Evolutionary conservation across 1,140 invertebrate genomes (phyloP).

Genomic region (Drosophila leontia): DNA sequence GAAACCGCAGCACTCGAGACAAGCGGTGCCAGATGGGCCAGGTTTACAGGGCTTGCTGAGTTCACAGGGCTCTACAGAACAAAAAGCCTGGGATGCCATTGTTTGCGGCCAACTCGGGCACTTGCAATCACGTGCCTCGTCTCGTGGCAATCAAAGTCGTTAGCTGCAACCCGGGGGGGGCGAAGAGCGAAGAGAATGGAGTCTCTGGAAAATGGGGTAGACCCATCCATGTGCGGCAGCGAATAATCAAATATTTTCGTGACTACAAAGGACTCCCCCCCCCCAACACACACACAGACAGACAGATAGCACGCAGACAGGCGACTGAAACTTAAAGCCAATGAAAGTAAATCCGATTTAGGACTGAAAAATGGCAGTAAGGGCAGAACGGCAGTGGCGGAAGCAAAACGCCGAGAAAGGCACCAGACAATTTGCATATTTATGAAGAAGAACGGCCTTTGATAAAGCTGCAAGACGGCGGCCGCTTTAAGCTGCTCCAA

Average conservation of each 20-base stretch:
- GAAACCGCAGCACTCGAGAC: slow-evolving; percentile 30
- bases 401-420: slow-evolving; percentile 16
- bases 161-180: slow-evolving; percentile 52
- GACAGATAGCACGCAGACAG: slow-evolving; percentile 13
- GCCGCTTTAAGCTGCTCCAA: slow-evolving; percentile 77
- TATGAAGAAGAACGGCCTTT: slow-evolving; percentile 79
- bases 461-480: slow-evolving; percentile 59
- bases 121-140: slow-evolving; percentile 67
- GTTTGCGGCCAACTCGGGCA: slow-evolving; percentile 55
- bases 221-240: slow-evolving; percentile 18
- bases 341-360: slow-evolving; percentile 58
- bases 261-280: slow-evolving; percentile 37
- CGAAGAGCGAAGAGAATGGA: not conserved
- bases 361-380: slow-evolving; percentile 36
- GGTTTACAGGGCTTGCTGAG: slow-evolving; percentile 6
- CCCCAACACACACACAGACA: not conserved
- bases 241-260: slow-evolving; percentile 74
- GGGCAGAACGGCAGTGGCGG: slow-evolving; percentile 24
- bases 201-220: slow-evolving; percentile 6
- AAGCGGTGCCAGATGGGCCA: slow-evolving; percentile 24
- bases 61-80: slow-evolving; percentile 1
- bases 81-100: slow-evolving; percentile 47
- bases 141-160: slow-evolving; percentile 76
- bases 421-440: slow-evolving; percentile 78
- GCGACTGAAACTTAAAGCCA: slow-evolving; percentile 49